A percentile compares a stretch with the other conserved stretches of the same genome.
These are phyloP conservation scores for Dromiciops gliroides DNA, from an alignment of 2,113 vertebrate genomes.

Conservation along the genomic window DNA sequence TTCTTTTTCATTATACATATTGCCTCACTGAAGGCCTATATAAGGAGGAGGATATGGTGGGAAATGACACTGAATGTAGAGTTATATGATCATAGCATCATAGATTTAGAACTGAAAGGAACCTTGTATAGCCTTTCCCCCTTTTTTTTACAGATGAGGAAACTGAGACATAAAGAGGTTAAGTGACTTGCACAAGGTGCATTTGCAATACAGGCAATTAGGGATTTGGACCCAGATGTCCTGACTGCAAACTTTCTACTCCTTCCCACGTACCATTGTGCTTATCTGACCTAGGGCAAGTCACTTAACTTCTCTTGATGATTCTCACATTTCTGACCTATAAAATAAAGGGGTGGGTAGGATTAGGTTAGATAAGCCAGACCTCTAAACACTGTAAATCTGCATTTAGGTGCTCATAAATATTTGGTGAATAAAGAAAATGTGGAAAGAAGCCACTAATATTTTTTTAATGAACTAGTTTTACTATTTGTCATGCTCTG, in stretches of 20 bases:
- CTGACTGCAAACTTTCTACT: neutral
- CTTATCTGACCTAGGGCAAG: neutral
- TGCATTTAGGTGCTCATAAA: neutral
- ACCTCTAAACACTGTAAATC: neutral
- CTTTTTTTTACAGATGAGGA: neutral
- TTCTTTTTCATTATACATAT: neutral
- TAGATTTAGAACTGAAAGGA: neutral
- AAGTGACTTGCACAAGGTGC: neutral
- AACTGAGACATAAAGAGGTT: neutral
- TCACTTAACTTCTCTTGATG: neutral
- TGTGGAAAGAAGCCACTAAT: neutral
- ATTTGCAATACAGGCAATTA: neutral
- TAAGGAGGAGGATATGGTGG: neutral
- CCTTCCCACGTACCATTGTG: neutral
- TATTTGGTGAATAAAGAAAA: neutral
- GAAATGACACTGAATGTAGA: neutral
- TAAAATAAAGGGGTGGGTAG: neutral
- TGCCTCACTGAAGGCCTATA: neutral
- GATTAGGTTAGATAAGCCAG: neutral
- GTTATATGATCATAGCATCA: neutral
- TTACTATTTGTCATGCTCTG: neutral
- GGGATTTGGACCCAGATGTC: neutral
- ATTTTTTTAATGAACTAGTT: neutral
- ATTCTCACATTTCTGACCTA: neutral
- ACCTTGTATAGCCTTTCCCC: neutral